These are phyloP conservation scores for Sarcophilus harrisii DNA, from an alignment of 2,797 vertebrate species.

Conservation along the genomic window DNA sequence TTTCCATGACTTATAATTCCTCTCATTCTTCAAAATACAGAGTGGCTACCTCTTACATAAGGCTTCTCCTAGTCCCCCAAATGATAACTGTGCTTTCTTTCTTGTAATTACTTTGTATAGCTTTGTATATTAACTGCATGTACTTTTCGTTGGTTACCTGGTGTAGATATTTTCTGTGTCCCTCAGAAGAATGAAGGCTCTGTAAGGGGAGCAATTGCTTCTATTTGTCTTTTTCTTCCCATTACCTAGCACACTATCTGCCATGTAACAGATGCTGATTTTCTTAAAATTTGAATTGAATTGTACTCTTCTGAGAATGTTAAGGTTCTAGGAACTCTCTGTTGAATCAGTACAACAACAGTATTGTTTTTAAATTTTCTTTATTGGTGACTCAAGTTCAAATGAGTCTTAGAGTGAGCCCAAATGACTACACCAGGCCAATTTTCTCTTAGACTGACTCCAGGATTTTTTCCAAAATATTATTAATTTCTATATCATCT, in stretches of 20 bases:
- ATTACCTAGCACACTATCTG: not conserved
- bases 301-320: not conserved
- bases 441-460: not conserved
- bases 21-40: not conserved
- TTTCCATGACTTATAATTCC: not conserved
- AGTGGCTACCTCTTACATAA: not conserved
- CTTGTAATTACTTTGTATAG: not conserved
- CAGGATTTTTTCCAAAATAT: conserved; percentile 32
- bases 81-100: not conserved
- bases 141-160: not conserved
- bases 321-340: not conserved
- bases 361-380: not conserved
- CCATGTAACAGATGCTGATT: not conserved
- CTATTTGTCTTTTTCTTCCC: not conserved
- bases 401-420: not conserved
- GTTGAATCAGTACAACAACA: not conserved
- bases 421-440: not conserved
- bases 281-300: not conserved
- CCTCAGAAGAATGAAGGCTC: not conserved
- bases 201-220: not conserved
- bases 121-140: not conserved
- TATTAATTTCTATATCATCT: not conserved
- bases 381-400: not conserved
- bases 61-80: not conserved
- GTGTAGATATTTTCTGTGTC: too few species aligned